Percentiles rank a stretch among this genome's conserved stretches.
Conservation (phyloP, 2,113 vertebrate genomes). For the Aptenodytes forsteri region DNA sequence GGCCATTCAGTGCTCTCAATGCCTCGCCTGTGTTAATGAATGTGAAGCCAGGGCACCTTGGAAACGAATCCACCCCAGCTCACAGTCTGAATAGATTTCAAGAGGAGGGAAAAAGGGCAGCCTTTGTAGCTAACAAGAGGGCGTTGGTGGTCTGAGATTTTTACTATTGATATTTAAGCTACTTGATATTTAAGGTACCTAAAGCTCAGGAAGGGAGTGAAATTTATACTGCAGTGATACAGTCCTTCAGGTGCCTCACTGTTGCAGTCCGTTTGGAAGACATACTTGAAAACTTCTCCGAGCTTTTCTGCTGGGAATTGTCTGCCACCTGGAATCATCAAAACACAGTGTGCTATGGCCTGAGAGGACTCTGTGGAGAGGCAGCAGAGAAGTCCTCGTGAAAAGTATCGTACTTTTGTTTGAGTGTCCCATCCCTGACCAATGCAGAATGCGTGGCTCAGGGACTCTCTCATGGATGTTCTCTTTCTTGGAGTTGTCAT, state of each 20-base stretch:
- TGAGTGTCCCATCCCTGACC: fast-evolving
- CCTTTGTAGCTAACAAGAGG: neutral
- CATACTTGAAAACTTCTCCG: neutral
- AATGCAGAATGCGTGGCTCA: fast-evolving
- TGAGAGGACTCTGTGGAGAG: neutral
- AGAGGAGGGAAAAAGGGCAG: neutral
- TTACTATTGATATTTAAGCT: neutral
- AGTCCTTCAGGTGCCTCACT: neutral
- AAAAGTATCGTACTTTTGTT: neutral
- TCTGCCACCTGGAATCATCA: neutral
- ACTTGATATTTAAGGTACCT: neutral
- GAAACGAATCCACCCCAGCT: neutral
- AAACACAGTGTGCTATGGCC: neutral
- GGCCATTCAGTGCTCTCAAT: neutral
- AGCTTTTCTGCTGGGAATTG: neutral
- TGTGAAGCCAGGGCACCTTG: neutral
- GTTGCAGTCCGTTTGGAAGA: neutral
- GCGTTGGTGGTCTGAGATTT: neutral
- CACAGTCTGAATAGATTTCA: neutral
- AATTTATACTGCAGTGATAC: neutral
- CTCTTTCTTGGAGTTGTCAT: neutral
- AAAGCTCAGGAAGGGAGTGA: neutral
- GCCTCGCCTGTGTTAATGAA: neutral
- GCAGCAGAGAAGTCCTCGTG: neutral
- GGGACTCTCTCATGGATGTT: neutral